These are phyloP conservation scores for Chaenodraco wilsoni DNA, from an alignment of 2,797 vertebrate species.

Conservation along the genomic window DNA sequence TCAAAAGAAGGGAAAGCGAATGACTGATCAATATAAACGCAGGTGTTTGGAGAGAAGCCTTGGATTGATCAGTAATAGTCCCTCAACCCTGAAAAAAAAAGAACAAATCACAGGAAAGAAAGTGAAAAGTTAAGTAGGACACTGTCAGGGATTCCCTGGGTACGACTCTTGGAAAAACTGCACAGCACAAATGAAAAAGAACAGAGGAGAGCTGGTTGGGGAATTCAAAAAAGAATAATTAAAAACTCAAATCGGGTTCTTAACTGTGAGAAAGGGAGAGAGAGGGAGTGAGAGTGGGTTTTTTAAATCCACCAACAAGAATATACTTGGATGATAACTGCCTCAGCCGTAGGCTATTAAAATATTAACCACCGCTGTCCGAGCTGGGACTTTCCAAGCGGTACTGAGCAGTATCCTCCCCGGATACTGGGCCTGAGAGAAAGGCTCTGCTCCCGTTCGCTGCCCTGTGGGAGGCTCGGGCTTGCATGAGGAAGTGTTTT, in stretches of 20 bases:
- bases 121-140: constrained; percentile 87
- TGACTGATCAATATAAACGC: constrained; percentile 83
- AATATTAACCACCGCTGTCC: constrained; percentile 87
- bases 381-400: constrained; percentile 81
- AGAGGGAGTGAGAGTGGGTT: constrained; percentile 68
- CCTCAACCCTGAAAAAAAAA: constrained; percentile 70
- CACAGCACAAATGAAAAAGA: constrained; percentile 85
- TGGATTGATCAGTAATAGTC: constrained; percentile 83
- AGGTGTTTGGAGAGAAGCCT: constrained; percentile 78
- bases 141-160: constrained; percentile 83
- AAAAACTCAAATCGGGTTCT: constrained; percentile 86
- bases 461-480: constrained; percentile 82
- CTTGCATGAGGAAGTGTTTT: constrained; percentile 86
- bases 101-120: constrained; percentile 84
- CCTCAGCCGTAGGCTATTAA: constrained; percentile 85
- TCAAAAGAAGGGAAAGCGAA: constrained; percentile 71
- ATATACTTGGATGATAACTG: constrained; percentile 84
- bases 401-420: constrained; percentile 85
- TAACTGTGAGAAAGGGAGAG: constrained; percentile 79
- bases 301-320: constrained; percentile 85
- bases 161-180: constrained; percentile 81
- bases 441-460: constrained; percentile 79
- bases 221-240: constrained; percentile 87
- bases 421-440: constrained; percentile 83
- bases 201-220: constrained; percentile 84